A percentile compares a stretch with the other conserved stretches of the same genome.
These are phyloP conservation scores for Rhodinocichla rosea DNA, from an alignment of 2,113 vertebrate genomes.

Conservation along the genomic window DNA sequence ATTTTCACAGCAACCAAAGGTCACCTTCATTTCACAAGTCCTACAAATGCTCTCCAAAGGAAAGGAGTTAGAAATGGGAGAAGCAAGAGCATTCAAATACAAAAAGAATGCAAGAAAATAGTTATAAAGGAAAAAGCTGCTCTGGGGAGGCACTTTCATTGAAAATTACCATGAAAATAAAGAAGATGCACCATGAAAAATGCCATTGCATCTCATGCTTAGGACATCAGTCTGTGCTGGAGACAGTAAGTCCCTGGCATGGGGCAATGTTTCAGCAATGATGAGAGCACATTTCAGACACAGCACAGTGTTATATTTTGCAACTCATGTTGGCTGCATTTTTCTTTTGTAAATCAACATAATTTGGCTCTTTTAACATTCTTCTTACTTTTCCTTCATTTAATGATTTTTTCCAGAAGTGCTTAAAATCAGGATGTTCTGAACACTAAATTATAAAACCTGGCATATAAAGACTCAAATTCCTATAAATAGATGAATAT, in stretches of 20 bases:
- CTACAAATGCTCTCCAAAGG: not conserved
- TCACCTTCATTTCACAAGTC: not conserved
- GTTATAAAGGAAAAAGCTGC: not conserved
- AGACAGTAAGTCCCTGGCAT: not conserved
- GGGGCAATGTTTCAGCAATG: not conserved
- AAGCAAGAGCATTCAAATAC: not conserved
- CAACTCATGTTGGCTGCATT: not conserved
- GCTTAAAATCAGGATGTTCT: not conserved
- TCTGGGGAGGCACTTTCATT: not conserved
- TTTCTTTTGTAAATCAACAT: not conserved
- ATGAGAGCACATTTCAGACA: not conserved
- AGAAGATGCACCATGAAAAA: not conserved
- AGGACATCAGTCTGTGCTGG: not conserved
- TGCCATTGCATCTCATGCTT: not conserved
- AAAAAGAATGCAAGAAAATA: not conserved
- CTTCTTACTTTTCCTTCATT: not conserved
- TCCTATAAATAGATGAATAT: not conserved
- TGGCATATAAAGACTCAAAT: not conserved
- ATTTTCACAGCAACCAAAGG: not conserved
- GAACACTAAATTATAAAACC: not conserved
- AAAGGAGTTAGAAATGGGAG: not conserved
- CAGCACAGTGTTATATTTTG: not conserved
- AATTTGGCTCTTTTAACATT: not conserved
- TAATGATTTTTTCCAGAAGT: conserved; percentile 1
- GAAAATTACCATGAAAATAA: not conserved